A percentile compares a stretch with the other conserved stretches of the same genome.
phyloP scores from a whole-genome alignment of 1,140 invertebrate genomes.

The Manduca sexta region DNA sequence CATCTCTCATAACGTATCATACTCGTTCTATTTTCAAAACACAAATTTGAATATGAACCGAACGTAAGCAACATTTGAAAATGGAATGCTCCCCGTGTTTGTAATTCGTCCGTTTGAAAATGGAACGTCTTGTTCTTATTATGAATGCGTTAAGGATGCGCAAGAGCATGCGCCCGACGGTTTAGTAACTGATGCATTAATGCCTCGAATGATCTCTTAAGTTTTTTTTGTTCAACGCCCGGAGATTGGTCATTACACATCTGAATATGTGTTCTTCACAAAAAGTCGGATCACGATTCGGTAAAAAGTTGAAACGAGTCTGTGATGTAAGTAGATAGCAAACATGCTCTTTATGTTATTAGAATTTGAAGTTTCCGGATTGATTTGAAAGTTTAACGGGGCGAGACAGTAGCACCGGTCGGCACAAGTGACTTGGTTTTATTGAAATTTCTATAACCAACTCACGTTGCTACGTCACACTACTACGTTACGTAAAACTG shows the following conservation, averaged over 20 bases:
- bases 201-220: slow-evolving; percentile 51
- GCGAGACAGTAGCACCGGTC: slow-evolving; percentile 7
- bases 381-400: slow-evolving; percentile 43
- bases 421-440: slow-evolving; percentile 18
- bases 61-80: slow-evolving; percentile 30
- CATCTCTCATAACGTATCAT: slow-evolving; percentile 19
- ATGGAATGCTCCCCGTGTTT: slow-evolving; percentile 51
- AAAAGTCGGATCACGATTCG: slow-evolving; percentile 59
- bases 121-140: slow-evolving; percentile 62
- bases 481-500: too few species aligned
- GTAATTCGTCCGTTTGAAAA: slow-evolving; percentile 55
- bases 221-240: slow-evolving; percentile 55
- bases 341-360: slow-evolving; percentile 64
- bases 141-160: slow-evolving; percentile 67
- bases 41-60: slow-evolving; percentile 63
- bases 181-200: slow-evolving; percentile 71
- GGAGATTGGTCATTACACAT: slow-evolving; percentile 70
- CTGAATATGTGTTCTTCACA: slow-evolving; percentile 65
- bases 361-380: slow-evolving; percentile 63
- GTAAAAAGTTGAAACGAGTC: slow-evolving; percentile 52
- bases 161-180: slow-evolving; percentile 62
- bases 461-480: too few species aligned
- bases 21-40: slow-evolving; percentile 59
- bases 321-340: slow-evolving; percentile 60
- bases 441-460: slow-evolving; percentile 6